Conservation (phyloP, 92 coral and sea anemone genomes). For the Virgularia gustaviana region DNA sequence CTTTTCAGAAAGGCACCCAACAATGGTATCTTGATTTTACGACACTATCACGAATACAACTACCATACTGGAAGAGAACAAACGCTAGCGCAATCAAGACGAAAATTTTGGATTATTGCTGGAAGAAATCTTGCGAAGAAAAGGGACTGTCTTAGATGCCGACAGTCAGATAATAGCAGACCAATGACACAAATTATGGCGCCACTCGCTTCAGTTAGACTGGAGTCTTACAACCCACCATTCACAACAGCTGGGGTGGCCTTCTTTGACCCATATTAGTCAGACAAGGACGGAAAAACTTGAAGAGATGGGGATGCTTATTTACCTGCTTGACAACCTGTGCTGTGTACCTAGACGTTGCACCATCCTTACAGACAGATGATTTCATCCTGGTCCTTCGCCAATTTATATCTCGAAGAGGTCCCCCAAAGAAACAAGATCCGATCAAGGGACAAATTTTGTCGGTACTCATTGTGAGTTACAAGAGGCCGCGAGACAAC, state of each 20-base stretch:
- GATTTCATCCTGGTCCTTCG: conserved; percentile 56
- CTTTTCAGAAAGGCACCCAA: conserved; percentile 28
- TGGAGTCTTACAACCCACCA: conserved; percentile 61
- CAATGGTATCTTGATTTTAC: conserved; percentile 41
- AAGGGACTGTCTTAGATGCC: too few relatives aligned
- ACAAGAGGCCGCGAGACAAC: conserved; percentile 39
- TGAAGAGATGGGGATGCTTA: conserved; percentile 63
- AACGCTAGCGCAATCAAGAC: conserved; percentile 50
- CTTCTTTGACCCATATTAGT: conserved; percentile 55
- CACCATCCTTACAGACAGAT: conserved; percentile 53
- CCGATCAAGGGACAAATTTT: conserved; percentile 60
- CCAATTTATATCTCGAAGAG: conserved; percentile 61
- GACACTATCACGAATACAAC: conserved; percentile 53
- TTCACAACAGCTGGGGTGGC: conserved; percentile 58
- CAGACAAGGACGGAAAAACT: conserved; percentile 61
- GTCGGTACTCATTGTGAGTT: conserved; percentile 58
- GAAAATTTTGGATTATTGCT: conserved; percentile 55
- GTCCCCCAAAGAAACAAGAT: conserved; percentile 58
- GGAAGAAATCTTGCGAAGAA: conserved; percentile 53
- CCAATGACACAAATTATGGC: conserved; percentile 56
- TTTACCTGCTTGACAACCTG: conserved; percentile 57
- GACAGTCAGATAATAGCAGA: too few relatives aligned
- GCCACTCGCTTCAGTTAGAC: conserved; percentile 48
- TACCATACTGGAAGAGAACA: too few relatives aligned
- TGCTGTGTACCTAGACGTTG: conserved; percentile 53